Evolutionary conservation across 2,113 vertebrate species (phyloP).

Genomic region (Halcyon malimbica): DNA sequence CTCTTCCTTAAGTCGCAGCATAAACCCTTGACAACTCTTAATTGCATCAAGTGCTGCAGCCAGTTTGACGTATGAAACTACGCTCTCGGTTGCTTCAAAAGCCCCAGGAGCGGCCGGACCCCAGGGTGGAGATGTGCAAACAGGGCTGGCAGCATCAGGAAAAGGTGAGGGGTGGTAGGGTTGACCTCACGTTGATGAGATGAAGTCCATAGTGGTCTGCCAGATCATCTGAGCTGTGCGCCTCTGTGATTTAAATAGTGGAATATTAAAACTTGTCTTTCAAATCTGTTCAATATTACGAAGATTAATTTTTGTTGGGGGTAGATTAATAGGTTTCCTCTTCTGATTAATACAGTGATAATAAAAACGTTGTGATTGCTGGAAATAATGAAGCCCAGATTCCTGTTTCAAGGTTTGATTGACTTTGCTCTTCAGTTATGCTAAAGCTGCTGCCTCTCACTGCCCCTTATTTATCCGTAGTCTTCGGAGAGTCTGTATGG

Average conservation of each 20-base stretch:
- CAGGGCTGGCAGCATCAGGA: background rate
- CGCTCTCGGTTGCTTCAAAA: background rate
- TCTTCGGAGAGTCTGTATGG: background rate
- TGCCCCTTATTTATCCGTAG: background rate
- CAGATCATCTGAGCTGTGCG: background rate
- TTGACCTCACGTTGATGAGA: background rate
- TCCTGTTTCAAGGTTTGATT: slow-evolving; percentile 55
- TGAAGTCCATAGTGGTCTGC: background rate
- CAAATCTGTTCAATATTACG: slow-evolving; percentile 35
- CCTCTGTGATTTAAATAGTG: slow-evolving; percentile 8
- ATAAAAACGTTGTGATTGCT: slow-evolving; percentile 61
- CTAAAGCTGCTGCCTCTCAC: slow-evolving; percentile 18
- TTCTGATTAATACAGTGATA: slow-evolving; percentile 65
- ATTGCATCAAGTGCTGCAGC: background rate
- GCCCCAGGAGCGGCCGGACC: background rate
- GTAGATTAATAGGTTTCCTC: slow-evolving; percentile 62
- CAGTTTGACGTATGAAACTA: background rate
- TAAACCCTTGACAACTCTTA: background rate
- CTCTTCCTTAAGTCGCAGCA: accelerated
- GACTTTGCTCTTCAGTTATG: slow-evolving; percentile 33
- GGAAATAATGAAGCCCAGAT: slow-evolving; percentile 63
- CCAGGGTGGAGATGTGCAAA: background rate
- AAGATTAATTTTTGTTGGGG: slow-evolving; percentile 65
- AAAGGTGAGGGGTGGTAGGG: background rate
- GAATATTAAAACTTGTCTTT: slow-evolving; percentile 52